Percentiles rank a stretch among this genome's conserved stretches.
Evolutionary conservation across 2,888 invertebrate species (phyloP).

Genomic region (Nyleta sp.): DNA sequence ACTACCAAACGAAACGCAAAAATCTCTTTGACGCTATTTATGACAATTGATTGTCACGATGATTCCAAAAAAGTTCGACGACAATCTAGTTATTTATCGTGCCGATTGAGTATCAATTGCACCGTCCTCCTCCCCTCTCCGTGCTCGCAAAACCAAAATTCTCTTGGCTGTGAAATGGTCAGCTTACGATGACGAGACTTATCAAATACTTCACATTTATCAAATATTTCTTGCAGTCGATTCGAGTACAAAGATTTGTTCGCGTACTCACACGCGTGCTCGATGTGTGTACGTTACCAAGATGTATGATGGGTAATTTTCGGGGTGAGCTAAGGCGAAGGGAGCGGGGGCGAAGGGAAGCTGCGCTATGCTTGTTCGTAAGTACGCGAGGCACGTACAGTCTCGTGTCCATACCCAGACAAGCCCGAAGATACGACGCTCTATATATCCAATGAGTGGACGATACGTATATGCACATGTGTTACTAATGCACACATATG

Average conservation of each 20-base stretch:
- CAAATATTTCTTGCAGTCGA: slow-evolving; percentile 52
- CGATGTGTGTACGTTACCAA: slow-evolving; percentile 24
- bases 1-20: background rate
- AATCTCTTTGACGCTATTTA: slow-evolving; percentile 6
- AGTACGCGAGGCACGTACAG: slow-evolving; percentile 81
- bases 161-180: slow-evolving; percentile 19
- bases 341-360: slow-evolving; percentile 49
- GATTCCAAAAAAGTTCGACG: background rate
- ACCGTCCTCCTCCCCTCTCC: background rate
- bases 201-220: slow-evolving; percentile 47
- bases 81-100: background rate
- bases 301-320: slow-evolving; percentile 63
- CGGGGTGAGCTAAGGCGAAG: slow-evolving; percentile 47
- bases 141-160: background rate
- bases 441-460: slow-evolving; percentile 55
- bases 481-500: slow-evolving; percentile 44
- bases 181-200: slow-evolving; percentile 33
- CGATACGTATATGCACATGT: slow-evolving; percentile 37
- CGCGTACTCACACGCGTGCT: slow-evolving; percentile 20
- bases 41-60: slow-evolving; percentile 1
- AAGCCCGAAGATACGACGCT: slow-evolving; percentile 65
- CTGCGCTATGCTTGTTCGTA: slow-evolving; percentile 73
- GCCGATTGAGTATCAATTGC: slow-evolving; percentile 25
- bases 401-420: slow-evolving; percentile 80
- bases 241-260: slow-evolving; percentile 41